phyloP scores from a whole-genome alignment of 2,113 vertebrate genomes.

The Orycteropus afer region DNA sequence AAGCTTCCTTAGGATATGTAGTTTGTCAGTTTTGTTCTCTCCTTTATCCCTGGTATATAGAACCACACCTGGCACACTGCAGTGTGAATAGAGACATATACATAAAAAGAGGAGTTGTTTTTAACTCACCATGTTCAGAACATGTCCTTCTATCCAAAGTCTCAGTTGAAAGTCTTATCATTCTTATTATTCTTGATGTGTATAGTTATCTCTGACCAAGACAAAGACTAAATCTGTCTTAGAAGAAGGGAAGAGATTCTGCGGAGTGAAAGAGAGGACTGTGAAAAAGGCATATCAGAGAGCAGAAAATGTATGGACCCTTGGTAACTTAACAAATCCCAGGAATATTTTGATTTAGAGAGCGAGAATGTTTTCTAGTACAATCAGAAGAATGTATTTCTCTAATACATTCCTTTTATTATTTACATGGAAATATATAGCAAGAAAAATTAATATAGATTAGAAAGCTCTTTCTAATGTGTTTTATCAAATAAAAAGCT shows the following conservation, averaged over 20 bases:
- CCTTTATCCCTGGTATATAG: background rate
- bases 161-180: background rate
- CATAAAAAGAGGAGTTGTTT: background rate
- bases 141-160: background rate
- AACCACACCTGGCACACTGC: background rate
- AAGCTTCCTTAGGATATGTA: background rate
- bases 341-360: background rate
- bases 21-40: background rate
- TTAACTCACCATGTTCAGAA: background rate
- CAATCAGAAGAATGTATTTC: background rate
- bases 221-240: background rate
- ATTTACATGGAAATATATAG: background rate
- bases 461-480: background rate
- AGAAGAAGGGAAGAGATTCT: background rate
- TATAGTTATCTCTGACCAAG: background rate
- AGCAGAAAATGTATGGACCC: background rate
- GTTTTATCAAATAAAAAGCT: background rate
- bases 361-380: background rate
- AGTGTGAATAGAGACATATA: background rate
- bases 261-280: background rate
- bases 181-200: background rate
- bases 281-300: background rate
- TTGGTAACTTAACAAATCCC: background rate
- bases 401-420: background rate
- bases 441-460: conserved; percentile 16